Base-by-base conservation (phyloP, 2,797 vertebrate species). In the Lutjanus campechanus region DNA sequence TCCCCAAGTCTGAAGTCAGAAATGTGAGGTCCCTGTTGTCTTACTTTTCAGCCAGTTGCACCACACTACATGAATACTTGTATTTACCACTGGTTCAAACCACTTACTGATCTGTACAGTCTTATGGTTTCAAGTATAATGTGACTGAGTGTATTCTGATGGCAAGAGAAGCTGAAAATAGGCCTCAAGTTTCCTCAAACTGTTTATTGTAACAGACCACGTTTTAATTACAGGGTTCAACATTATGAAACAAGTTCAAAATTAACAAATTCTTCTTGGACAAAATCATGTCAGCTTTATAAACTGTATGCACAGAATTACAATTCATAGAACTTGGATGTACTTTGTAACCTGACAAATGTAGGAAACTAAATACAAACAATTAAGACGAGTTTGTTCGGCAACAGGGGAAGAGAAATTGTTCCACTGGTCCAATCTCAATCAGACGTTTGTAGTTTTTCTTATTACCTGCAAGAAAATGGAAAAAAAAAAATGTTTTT, bases 401-500 rank as follows among this genome's bases (percentile, higher is more conserved):
- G n/a, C 54, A 41, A 56, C 17, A 44, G 4, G 11, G 0, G 49
- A 44, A 12, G 5, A 44, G 11, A 0, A 22, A 20, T 6, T 6
- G 15, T 51, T 44, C 29, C 60, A 55, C 22, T 19, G 20, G 8
- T 16, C 6, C 10, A 11, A 4, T 53, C 3, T 60, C 15, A 20
- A 19, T 69, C 62, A 51, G 63, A 6, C 1, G 12, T 22, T 20
- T 6, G 13, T 16, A 8, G 49, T 2, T 49, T 62, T 36, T 16
- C 0, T 22, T 0, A 12, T 51, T 43, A 69, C 67, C 87, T 89
- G 56, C n/a, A 88, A 76, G 13, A 76, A 19, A 78, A 67, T 11
- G 0, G 25, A 25, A 25, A 25, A 25, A 25, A 25, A 36, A 22
- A 10, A 29, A 11, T n/a, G n/a, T n/a, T n/a, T n/a, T n/a, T n/a